These are phyloP conservation scores for Borostomias antarcticus DNA, from an alignment of 2,797 vertebrate species.

Conservation along the genomic window DNA sequence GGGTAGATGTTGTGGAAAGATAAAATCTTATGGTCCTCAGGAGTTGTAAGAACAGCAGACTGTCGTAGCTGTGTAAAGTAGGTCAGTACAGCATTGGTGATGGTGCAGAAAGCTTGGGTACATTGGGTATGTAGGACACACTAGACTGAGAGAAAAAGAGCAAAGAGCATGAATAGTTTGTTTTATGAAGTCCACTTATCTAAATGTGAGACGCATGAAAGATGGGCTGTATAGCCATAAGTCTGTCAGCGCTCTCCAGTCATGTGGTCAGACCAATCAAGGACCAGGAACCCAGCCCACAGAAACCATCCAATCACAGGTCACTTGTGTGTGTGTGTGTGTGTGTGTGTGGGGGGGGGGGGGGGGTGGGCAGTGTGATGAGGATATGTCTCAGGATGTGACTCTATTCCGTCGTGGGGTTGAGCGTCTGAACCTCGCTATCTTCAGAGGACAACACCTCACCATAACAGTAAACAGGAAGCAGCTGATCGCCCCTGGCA, in stretches of 20 bases:
- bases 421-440: conserved; percentile 54
- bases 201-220: too few species aligned
- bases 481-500: conserved; percentile 64
- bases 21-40: too few species aligned
- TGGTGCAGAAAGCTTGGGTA: too few species aligned
- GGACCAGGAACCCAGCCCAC: conserved; percentile 39
- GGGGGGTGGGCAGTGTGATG: conserved; percentile 29
- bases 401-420: conserved; percentile 54
- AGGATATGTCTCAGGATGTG: conserved; percentile 60
- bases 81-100: too few species aligned
- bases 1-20: too few species aligned
- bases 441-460: conserved; percentile 54
- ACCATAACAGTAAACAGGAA: conserved; percentile 77
- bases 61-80: too few species aligned
- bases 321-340: conserved; percentile 17
- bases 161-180: too few species aligned
- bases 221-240: too few species aligned
- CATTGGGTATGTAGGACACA: too few species aligned
- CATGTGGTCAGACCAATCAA: conserved; percentile 22
- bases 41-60: too few species aligned
- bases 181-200: too few species aligned
- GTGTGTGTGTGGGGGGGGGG: conserved; percentile 18
- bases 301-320: conserved; percentile 15
- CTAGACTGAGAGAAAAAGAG: too few species aligned
- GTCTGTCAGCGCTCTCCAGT: background rate